Evolutionary conservation across 2,797 vertebrate species (phyloP), one percentile per base, ranked within the genome.

Genomic region (Pseudochromis fuscus): DNA sequence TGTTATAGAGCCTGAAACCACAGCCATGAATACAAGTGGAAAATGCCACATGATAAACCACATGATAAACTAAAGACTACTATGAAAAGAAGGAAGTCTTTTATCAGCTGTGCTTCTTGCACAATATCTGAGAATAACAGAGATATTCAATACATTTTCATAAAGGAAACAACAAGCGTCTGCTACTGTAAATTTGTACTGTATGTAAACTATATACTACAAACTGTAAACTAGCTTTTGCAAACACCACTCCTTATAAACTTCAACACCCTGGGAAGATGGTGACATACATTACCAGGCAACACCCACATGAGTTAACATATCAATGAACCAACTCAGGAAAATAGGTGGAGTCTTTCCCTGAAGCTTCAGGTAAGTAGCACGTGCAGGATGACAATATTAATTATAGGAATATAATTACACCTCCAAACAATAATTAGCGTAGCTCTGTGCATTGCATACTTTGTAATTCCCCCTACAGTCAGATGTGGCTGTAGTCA

Each of bases 401-500:
- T 25, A 18, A 77, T 74, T 45, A 35, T 4, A n/a, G 11, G 11
- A 59, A 24, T 61, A 33, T 53, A 55, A 67, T 37, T 62, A 2
- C 55, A 42, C 24, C 37, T 59, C 13, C 65, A 85, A 85, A 83
- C 71, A 84, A 31, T 35, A 81, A 70, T 87, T 69, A 82, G 58
- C 80, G 69, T 55, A 75, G 68, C 44, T 71, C 19, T 40, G 51
- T 48, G 67, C 31, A 81, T 28, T 51, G 24, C 21, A 12, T 67
- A 55, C 72, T 75, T 53, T 68, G 64, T 62, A 49, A 79, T 67
- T 71, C 64, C 67, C 75, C 42, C n/a, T n/a, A 56, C 46, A 76
- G 88, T 75, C 62, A 67, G 51, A 59, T 76, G 79, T 66, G 76
- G 61, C 60, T 53, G 92, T 85, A 69, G 86, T 78, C 64, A 91